Evolutionary conservation across 2,113 vertebrate genomes (phyloP).

Genomic region (Microtus ochrogaster): DNA sequence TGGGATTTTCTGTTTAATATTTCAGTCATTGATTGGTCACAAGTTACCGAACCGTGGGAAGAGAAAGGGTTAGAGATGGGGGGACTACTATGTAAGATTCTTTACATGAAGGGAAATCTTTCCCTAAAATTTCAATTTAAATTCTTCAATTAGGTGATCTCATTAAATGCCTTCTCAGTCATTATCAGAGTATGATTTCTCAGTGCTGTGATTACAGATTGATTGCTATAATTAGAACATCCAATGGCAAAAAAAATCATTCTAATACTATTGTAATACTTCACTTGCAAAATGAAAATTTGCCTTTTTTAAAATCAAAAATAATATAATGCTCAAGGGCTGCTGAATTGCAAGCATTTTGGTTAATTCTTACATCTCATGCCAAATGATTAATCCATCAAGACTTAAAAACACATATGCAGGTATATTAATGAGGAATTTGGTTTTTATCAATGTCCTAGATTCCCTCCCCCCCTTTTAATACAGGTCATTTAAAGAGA

Average conservation of each 20-base stretch:
- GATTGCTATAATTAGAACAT: constrained; percentile 66
- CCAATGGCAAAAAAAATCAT: constrained; percentile 62
- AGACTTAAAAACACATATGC: constrained; percentile 45
- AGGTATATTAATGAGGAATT: constrained; percentile 62
- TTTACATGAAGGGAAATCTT: neutral
- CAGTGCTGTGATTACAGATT: constrained; percentile 58
- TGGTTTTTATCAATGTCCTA: constrained; percentile 49
- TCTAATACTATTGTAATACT: constrained; percentile 54
- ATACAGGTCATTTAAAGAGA: neutral
- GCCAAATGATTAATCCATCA: constrained; percentile 52
- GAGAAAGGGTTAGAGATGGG: neutral
- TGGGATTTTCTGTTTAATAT: neutral
- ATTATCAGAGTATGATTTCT: constrained; percentile 57
- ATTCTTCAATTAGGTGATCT: constrained; percentile 60
- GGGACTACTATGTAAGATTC: neutral
- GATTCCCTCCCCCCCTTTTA: neutral
- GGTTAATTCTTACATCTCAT: constrained; percentile 56
- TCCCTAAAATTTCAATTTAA: constrained; percentile 50
- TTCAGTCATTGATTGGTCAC: neutral
- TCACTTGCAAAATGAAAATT: constrained; percentile 64
- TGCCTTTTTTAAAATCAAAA: constrained; percentile 61
- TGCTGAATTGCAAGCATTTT: constrained; percentile 69
- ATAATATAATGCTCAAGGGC: constrained; percentile 55
- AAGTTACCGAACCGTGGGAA: neutral
- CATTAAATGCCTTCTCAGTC: constrained; percentile 54